phyloP scores from a whole-genome alignment of 2,113 vertebrate species.

The Brachyhypopomus gauderio region DNA sequence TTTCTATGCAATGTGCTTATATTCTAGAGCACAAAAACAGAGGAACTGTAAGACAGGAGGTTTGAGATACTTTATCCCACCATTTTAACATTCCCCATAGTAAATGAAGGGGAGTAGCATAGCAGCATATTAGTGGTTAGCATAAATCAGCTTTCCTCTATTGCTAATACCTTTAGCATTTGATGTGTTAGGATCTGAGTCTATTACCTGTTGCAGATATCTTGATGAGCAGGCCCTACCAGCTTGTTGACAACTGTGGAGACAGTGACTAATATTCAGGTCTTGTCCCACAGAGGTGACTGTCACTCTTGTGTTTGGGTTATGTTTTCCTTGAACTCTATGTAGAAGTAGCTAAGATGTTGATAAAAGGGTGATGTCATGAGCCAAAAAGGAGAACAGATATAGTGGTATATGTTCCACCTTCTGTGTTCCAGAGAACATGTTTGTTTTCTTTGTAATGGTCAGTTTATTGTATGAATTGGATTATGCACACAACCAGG shows the following conservation, averaged over 20 bases:
- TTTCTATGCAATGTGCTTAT: background rate
- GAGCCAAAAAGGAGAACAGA: slow-evolving; percentile 40
- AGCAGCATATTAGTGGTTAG: too few relatives aligned
- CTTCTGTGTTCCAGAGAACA: slow-evolving; percentile 19
- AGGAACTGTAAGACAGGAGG: background rate
- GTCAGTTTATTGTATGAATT: background rate
- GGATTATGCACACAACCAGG: background rate
- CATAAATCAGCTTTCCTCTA: background rate
- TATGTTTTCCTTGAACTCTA: slow-evolving; percentile 11
- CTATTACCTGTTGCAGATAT: background rate
- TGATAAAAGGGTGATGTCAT: slow-evolving; percentile 19
- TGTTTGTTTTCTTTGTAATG: background rate
- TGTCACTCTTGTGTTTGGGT: slow-evolving; percentile 2
- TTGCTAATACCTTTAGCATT: background rate
- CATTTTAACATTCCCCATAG: too few relatives aligned
- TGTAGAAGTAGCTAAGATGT: slow-evolving; percentile 32
- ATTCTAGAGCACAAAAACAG: background rate
- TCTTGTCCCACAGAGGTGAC: background rate
- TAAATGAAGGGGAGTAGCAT: too few relatives aligned
- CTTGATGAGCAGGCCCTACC: background rate
- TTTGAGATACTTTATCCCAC: background rate
- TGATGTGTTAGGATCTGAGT: background rate
- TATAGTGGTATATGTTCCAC: slow-evolving; percentile 21
- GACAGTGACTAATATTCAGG: background rate
- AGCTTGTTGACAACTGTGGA: background rate